These are phyloP conservation scores for Octomys mimax DNA, from an alignment of 2,797 vertebrate species.

Conservation along the genomic window DNA sequence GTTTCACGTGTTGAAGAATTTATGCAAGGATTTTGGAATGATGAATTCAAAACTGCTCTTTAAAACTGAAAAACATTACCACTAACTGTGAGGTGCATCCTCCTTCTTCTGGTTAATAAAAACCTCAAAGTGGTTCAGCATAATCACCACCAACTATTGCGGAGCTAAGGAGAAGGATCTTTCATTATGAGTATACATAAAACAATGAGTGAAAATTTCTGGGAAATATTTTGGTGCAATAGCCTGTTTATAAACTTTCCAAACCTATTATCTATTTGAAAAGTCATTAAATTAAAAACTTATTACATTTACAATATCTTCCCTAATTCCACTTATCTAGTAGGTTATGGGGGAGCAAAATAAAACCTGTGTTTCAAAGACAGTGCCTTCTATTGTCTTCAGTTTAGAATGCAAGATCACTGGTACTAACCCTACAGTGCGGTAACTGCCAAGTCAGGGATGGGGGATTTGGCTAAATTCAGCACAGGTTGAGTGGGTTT, in stretches of 20 bases:
- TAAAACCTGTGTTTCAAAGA: neutral
- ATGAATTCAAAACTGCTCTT: slow-evolving; percentile 39
- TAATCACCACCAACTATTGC: neutral
- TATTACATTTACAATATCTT: slow-evolving; percentile 6
- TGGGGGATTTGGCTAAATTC: neutral
- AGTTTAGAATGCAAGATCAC: neutral
- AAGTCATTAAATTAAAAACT: neutral
- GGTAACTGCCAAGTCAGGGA: neutral
- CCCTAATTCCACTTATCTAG: neutral
- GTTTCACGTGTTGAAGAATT: slow-evolving; percentile 56
- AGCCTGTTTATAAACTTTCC: slow-evolving; percentile 11
- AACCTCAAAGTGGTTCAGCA: neutral
- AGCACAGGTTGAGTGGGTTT: neutral
- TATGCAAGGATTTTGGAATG: slow-evolving; percentile 44
- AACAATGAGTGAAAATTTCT: neutral
- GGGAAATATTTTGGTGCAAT: slow-evolving; percentile 20
- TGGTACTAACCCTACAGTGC: neutral
- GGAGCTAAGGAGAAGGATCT: neutral
- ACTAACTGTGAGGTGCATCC: neutral
- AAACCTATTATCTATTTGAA: neutral
- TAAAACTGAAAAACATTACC: slow-evolving; percentile 1
- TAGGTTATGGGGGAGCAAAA: neutral
- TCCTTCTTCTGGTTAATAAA: slow-evolving; percentile 52
- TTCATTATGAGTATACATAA: neutral
- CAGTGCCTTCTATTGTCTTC: neutral